Evolutionary conservation across 2,888 invertebrate species (phyloP).

Genomic region (Lordiphosa andalusiaca): DNA sequence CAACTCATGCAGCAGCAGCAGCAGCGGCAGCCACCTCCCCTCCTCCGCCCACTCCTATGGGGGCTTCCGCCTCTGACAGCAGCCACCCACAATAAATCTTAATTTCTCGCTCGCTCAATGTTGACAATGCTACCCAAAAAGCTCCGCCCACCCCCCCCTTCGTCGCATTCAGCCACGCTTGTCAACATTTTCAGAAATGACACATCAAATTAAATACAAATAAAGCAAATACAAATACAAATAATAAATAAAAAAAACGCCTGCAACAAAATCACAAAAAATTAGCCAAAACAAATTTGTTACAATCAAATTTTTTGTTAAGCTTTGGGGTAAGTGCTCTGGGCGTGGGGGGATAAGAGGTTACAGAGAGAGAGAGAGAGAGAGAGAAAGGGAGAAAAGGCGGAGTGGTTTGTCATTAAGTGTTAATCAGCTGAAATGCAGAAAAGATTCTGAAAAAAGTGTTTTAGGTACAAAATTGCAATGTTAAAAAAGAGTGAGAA

Average conservation of each 20-base stretch:
- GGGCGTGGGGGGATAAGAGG: no score
- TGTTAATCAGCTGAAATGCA: no score
- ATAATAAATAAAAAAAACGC: slow-evolving; percentile 10
- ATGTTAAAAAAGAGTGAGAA: no score
- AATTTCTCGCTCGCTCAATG: slow-evolving; percentile 42
- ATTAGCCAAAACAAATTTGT: no score
- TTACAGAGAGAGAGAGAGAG: no score
- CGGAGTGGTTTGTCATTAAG: background rate
- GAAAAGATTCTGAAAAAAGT: no score
- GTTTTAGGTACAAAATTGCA: no score
- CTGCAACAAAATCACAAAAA: slow-evolving; percentile 27
- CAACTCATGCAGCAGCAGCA: slow-evolving; percentile 37
- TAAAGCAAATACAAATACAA: slow-evolving; percentile 26
- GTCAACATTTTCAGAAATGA: slow-evolving; percentile 55
- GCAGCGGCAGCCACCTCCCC: background rate
- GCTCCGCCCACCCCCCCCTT: background rate
- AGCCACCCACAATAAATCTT: slow-evolving; percentile 71
- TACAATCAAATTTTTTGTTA: no score
- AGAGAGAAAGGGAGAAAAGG: no score
- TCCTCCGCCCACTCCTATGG: background rate
- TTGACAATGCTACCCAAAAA: slow-evolving; percentile 19
- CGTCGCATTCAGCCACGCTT: background rate
- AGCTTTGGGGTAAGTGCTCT: no score
- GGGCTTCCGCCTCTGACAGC: slow-evolving; percentile 19
- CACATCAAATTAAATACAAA: slow-evolving; percentile 69